These are phyloP conservation scores for Aviceda subcristata DNA, from an alignment of 2,113 vertebrate species.

Conservation along the genomic window DNA sequence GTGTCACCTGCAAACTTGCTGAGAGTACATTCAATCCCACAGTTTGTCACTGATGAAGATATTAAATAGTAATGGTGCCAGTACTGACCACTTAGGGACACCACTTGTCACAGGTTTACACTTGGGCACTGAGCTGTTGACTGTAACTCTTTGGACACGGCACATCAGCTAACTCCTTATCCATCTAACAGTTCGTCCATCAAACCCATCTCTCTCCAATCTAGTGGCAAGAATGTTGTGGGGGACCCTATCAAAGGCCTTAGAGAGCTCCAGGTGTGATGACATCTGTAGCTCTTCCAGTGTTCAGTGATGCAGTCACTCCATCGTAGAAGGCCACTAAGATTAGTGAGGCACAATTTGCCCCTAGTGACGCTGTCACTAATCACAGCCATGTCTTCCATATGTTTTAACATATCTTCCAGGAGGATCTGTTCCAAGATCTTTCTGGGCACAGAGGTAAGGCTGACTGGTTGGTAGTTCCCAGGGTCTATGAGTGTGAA, in stretches of 20 bases:
- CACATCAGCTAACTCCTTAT: background rate
- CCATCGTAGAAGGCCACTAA: background rate
- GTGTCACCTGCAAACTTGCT: background rate
- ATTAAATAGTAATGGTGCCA: too few species aligned
- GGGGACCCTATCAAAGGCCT: background rate
- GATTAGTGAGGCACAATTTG: background rate
- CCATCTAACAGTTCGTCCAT: background rate
- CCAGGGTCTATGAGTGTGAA: background rate
- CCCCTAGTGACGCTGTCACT: background rate
- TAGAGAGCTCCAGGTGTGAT: background rate
- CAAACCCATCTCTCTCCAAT: background rate
- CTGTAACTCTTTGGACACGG: background rate
- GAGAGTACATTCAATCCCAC: background rate
- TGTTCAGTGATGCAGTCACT: background rate
- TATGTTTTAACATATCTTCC: background rate
- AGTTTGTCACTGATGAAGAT: background rate
- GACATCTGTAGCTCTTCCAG: background rate
- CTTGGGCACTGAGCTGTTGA: background rate
- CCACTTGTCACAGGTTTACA: background rate
- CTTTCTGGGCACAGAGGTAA: background rate
- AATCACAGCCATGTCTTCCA: background rate
- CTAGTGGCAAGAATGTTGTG: background rate
- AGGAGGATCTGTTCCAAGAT: background rate
- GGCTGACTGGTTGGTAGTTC: background rate
- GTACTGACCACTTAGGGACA: background rate